These are phyloP conservation scores for Calcarius ornatus DNA, from an alignment of 2,113 vertebrate genomes.

Conservation along the genomic window DNA sequence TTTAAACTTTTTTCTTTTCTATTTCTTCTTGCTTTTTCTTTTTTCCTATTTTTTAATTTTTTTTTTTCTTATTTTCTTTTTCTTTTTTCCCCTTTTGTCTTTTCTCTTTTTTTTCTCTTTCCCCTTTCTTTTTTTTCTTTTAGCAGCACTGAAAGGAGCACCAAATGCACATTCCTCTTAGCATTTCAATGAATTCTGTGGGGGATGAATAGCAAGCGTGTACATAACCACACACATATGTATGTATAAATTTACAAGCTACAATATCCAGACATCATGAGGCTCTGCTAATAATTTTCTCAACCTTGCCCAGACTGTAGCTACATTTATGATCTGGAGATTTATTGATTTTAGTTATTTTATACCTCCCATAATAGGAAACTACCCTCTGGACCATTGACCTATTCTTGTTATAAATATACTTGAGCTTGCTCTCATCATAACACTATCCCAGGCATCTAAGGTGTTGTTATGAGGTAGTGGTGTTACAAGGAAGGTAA, in stretches of 20 bases:
- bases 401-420: slow-evolving; percentile 76
- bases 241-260: slow-evolving; percentile 81
- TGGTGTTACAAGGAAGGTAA: slow-evolving; percentile 62
- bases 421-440: slow-evolving; percentile 70
- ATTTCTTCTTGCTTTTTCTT: not conserved
- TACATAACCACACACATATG: slow-evolving; percentile 77
- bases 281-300: slow-evolving; percentile 78
- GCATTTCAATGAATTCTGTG: slow-evolving; percentile 69
- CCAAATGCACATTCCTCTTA: slow-evolving; percentile 63
- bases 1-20: not conserved
- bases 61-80: not conserved
- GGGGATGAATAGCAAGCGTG: slow-evolving; percentile 63
- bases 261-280: slow-evolving; percentile 79
- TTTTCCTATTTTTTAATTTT: not conserved
- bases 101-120: fast-evolving
- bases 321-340: slow-evolving; percentile 82
- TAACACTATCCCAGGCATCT: slow-evolving; percentile 68
- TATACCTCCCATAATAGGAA: slow-evolving; percentile 78
- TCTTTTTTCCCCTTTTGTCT: fast-evolving
- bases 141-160: slow-evolving; percentile 43
- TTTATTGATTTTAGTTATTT: slow-evolving; percentile 83
- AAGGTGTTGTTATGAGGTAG: slow-evolving; percentile 72
- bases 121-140: not conserved
- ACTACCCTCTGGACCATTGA: slow-evolving; percentile 76
- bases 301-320: slow-evolving; percentile 76